A percentile compares a stretch with the other conserved stretches of the same genome.
Evolutionary conservation across 2,113 vertebrate species (phyloP).

Genomic region (Pseudorhombus dupliciocellatus): DNA sequence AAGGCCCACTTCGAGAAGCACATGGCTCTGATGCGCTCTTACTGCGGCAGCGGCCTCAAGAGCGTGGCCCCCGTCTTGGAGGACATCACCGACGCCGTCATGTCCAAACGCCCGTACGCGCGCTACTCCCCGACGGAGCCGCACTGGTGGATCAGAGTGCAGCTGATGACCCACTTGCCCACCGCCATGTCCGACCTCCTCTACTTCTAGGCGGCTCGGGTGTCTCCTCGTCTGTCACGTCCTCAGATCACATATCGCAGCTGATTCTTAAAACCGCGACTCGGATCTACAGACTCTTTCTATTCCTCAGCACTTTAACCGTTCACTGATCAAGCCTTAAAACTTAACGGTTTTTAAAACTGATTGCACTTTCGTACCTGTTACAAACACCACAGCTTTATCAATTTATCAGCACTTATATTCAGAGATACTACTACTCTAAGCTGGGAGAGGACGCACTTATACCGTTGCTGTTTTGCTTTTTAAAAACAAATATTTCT

Average conservation of each 20-base stretch:
- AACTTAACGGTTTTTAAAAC: conserved; percentile 15
- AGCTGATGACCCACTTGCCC: conserved; percentile 85
- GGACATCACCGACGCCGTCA: conserved; percentile 82
- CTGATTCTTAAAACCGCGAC: background rate
- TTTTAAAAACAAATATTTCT: background rate
- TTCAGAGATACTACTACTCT: conserved; percentile 36
- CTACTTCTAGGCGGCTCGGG: conserved; percentile 68
- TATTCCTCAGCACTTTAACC: conserved; percentile 48
- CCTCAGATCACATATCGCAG: conserved; percentile 9
- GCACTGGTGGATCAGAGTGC: conserved; percentile 86
- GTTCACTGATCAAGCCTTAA: conserved; percentile 56
- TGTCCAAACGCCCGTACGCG: conserved; percentile 77
- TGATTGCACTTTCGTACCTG: conserved; percentile 33
- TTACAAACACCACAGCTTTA: conserved; percentile 11
- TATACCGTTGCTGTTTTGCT: conserved; percentile 10
- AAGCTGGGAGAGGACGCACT: conserved; percentile 18
- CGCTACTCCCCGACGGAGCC: conserved; percentile 86
- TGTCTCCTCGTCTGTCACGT: background rate
- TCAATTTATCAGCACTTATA: conserved; percentile 35
- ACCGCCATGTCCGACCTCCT: conserved; percentile 83
- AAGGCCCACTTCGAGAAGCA: conserved; percentile 78
- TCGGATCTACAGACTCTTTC: conserved; percentile 10
- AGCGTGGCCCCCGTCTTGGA: conserved; percentile 79
- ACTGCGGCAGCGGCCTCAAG: conserved; percentile 77
- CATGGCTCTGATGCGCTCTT: conserved; percentile 82